These are phyloP conservation scores for Semaprochilodus insignis DNA, from an alignment of 2,797 vertebrate species.

Conservation along the genomic window DNA sequence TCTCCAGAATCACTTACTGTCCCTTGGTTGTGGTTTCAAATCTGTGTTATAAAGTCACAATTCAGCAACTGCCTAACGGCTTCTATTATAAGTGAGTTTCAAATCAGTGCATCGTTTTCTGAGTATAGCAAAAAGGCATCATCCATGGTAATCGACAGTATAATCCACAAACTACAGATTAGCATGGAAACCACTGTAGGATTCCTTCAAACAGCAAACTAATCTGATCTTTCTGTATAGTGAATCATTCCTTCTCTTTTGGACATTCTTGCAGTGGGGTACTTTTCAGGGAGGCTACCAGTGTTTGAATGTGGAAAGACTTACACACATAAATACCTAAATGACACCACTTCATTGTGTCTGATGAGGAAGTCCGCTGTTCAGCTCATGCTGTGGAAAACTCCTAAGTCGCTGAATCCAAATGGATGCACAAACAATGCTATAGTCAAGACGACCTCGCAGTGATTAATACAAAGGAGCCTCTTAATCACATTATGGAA, in stretches of 20 bases:
- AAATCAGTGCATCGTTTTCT: background rate
- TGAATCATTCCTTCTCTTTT: background rate
- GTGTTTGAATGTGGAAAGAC: slow-evolving; percentile 30
- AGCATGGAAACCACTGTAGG: background rate
- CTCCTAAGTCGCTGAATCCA: slow-evolving; percentile 7
- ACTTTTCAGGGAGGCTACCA: slow-evolving; percentile 25
- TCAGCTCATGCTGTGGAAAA: slow-evolving; percentile 41
- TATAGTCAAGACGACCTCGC: slow-evolving; percentile 37
- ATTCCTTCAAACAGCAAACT: background rate
- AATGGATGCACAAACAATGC: slow-evolving; percentile 42
- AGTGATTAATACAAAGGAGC: slow-evolving; percentile 46
- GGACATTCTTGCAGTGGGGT: slow-evolving; percentile 7
- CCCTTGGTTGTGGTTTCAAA: too few relatives aligned
- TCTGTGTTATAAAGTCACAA: too few relatives aligned
- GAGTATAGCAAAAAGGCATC: background rate
- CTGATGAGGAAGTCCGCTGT: slow-evolving; percentile 35
- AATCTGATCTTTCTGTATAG: background rate
- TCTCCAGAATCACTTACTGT: too few relatives aligned
- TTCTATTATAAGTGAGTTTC: too few relatives aligned
- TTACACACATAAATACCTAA: slow-evolving; percentile 32
- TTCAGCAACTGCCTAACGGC: too few relatives aligned
- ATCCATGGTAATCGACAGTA: background rate
- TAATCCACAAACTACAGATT: background rate
- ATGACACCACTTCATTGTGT: slow-evolving; percentile 45
- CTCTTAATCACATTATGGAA: slow-evolving; percentile 40